phyloP scores from a whole-genome alignment of 2,888 invertebrate species.

The Platycheirus rosarum region DNA sequence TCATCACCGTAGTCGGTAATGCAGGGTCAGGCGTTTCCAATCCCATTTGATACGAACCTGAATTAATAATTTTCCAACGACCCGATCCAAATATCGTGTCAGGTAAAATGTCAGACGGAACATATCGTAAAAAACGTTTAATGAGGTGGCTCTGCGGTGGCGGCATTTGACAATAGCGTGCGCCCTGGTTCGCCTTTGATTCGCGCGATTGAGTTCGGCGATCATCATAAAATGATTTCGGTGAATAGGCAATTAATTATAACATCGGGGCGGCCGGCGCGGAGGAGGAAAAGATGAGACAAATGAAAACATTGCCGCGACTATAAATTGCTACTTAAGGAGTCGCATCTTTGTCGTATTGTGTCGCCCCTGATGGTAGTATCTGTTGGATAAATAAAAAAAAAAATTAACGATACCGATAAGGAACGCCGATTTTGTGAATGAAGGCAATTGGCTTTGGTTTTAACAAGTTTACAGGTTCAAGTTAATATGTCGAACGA shows the following conservation, averaged over 20 bases:
- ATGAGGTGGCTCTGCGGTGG: slow-evolving; percentile 61
- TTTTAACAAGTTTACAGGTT: not conserved
- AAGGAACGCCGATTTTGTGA: slow-evolving; percentile 15
- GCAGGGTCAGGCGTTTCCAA: slow-evolving; percentile 46
- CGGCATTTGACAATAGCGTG: slow-evolving; percentile 48
- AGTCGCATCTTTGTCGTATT: slow-evolving; percentile 35
- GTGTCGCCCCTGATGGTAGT: slow-evolving; percentile 5
- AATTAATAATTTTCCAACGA: slow-evolving; percentile 57
- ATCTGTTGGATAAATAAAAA: slow-evolving; percentile 56
- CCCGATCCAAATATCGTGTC: slow-evolving; percentile 37
- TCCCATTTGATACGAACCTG: slow-evolving; percentile 46
- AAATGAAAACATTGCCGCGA: slow-evolving; percentile 68
- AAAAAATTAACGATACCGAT: slow-evolving; percentile 48
- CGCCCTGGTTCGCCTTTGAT: slow-evolving; percentile 17
- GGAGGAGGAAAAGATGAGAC: slow-evolving; percentile 9
- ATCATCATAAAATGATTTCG: slow-evolving; percentile 47
- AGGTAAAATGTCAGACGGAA: slow-evolving; percentile 37
- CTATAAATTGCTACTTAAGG: slow-evolving; percentile 73
- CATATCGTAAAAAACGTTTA: slow-evolving; percentile 60
- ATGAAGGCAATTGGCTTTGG: not conserved
- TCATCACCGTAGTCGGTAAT: not conserved
- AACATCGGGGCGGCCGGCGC: slow-evolving; percentile 15
- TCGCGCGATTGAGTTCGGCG: slow-evolving; percentile 46
- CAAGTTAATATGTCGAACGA: slow-evolving; percentile 2
- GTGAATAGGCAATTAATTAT: slow-evolving; percentile 68